Evolutionary conservation across 1,140 invertebrate species (phyloP).

Genomic region (Cherax quadricarinatus): DNA sequence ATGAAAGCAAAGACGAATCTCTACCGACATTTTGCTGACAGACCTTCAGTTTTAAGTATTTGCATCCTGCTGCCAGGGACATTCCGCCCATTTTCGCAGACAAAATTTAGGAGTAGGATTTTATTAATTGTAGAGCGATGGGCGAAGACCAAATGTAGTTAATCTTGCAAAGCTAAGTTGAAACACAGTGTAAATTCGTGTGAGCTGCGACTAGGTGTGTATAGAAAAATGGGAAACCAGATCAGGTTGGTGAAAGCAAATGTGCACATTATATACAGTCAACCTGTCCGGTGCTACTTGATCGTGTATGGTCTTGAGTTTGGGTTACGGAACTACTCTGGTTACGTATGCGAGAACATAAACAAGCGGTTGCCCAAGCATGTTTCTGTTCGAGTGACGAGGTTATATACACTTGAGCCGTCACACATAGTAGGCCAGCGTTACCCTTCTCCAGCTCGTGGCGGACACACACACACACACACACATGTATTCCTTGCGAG

Average conservation of each 20-base stretch:
- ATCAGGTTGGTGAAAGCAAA: conserved; percentile 69
- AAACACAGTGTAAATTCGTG: conserved; percentile 61
- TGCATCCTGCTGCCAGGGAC: neutral
- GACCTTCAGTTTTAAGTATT: neutral
- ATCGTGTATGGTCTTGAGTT: conserved; percentile 47
- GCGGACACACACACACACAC: conserved; percentile 16
- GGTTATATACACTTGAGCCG: conserved; percentile 48
- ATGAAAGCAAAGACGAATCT: neutral
- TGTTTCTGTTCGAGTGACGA: conserved; percentile 33
- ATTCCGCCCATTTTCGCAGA: neutral
- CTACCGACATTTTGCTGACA: neutral
- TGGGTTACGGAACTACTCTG: conserved; percentile 38
- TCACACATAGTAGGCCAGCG: neutral
- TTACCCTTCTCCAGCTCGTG: conserved; percentile 10
- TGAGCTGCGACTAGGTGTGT: conserved; percentile 70
- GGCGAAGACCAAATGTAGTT: neutral
- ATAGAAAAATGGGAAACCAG: conserved; percentile 60
- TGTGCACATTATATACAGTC: conserved; percentile 68
- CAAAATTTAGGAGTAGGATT: neutral
- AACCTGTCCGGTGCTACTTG: conserved; percentile 62
- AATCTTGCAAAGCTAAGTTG: conserved; percentile 18
- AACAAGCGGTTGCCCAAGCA: conserved; percentile 43
- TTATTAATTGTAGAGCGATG: neutral
- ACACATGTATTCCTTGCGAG: neutral
- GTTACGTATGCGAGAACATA: conserved; percentile 61